phyloP scores from a whole-genome alignment of 2,888 invertebrate genomes.

The Nephrotoma guestfalica region DNA sequence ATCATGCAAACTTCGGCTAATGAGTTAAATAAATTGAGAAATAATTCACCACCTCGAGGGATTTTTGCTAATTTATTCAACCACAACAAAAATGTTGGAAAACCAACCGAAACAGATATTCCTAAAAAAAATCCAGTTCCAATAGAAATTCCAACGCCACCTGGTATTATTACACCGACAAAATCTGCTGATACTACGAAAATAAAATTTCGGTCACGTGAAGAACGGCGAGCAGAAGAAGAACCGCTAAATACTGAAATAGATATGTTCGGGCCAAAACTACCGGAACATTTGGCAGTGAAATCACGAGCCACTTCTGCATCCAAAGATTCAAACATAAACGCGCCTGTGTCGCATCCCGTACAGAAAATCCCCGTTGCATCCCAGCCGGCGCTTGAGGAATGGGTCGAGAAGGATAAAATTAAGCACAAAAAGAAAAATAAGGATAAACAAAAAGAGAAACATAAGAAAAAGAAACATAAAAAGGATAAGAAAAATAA shows the following conservation, averaged over 20 bases:
- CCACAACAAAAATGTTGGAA: neutral
- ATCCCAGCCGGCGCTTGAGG: slow-evolving; percentile 12
- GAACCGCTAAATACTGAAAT: neutral
- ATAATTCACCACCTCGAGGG: slow-evolving; percentile 54
- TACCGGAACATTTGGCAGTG: neutral
- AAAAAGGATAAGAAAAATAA: slow-evolving; percentile 13
- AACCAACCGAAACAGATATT: neutral
- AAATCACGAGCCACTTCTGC: neutral
- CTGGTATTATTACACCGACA: neutral
- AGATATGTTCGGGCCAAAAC: slow-evolving; percentile 1
- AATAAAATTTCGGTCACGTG: neutral
- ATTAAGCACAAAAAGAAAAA: slow-evolving; percentile 8
- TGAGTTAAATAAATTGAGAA: slow-evolving; percentile 43
- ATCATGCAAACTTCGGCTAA: slow-evolving; percentile 22
- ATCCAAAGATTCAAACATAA: neutral
- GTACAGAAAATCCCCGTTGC: slow-evolving; percentile 9
- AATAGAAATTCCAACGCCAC: neutral
- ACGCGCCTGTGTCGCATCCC: neutral
- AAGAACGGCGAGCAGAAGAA: neutral
- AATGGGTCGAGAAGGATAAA: slow-evolving; percentile 19
- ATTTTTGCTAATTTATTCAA: slow-evolving; percentile 38
- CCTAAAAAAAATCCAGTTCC: neutral
- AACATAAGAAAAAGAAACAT: slow-evolving; percentile 14
- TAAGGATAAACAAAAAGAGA: slow-evolving; percentile 12
- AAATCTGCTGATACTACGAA: neutral